Evolutionary conservation across 2,888 invertebrate species (phyloP), one percentile per base, ranked within the genome.

Genomic region (Drosophila suboccidentalis): DNA sequence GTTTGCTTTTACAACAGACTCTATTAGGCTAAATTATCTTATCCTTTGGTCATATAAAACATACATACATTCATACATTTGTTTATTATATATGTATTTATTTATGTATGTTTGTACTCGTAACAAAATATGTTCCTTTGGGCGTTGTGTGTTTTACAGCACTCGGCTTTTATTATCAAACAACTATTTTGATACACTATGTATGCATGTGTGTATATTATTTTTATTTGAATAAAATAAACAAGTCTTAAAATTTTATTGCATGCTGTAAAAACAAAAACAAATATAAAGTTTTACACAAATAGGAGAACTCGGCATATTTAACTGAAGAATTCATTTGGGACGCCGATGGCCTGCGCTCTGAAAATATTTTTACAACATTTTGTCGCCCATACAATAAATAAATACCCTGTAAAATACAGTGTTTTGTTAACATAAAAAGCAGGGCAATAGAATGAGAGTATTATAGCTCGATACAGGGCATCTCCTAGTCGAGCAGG

Each of bases 351-450:
- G 29, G 81, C 17, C 60, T 71, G 46, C 49, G 64, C 73, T 85
- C 74, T 67, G 61, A 75, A 72, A 84, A 87, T 87, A 82, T 84
- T 87, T 81, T 87, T 75, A 81, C 87, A 89, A 78, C 68, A 84
- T 75, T 80, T 82, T 82, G 61, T 29, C 43, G 60, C 46, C 61
- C 39, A 29, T 17, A 19, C 36, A 38, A 44, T 46, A 60, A 26
- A 66, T 29, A 0, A 2, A 63, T 58, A 49, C 49, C n/a, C 63
- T 63, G 11, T 6, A 47, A 32, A 3, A 3, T 13, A 2, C 15
- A 13, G 1, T 5, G 10, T 1, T 2, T 38, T 5, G 36, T 0
- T 0, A 38, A n/a, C n/a, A 6, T 0, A n/a, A 26, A 6, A 17
- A 19, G 4, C n/a, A 26, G 13, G n/a, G 26, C 2, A 43, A 3